Base-by-base conservation (phyloP, 2,888 invertebrate genomes). In the Hyles lineata region DNA sequence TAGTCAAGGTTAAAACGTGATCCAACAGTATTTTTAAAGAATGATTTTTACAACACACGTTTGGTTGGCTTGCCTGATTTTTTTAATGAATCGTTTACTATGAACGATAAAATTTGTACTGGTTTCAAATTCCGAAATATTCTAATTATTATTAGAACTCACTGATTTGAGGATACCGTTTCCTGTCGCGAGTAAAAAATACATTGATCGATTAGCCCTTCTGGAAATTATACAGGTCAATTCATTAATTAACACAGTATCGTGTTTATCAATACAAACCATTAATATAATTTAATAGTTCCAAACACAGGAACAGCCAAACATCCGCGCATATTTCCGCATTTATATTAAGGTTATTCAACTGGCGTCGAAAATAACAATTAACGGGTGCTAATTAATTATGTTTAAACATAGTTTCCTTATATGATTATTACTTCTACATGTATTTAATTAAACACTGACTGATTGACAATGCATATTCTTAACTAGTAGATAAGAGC, bases 301-400 rank as follows among this genome's bases (percentile, higher is more conserved):
- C 50, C 63, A 67, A 67, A 67, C 43, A 67, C 23, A 67, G 67
- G 67, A 50, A 67, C 67, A 11, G 21, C 63, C 29, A 35, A 32
- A 67, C 67, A 67, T 67, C 67, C 67, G 67, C 17, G 67, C 67
- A 67, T 43, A 67, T 67, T 67, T 67, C 67, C 67, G 67, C 67
- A 23, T 67, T 23, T 21, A 23, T 23, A 67, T 50, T 67, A 67
- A 50, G 67, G 23, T 67, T 67, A 67, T 67, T 67, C 67, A 67
- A 67, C 67, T 50, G 43, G 23, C 50, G 67, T 67, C 43, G 43
- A 67, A 67, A 62, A 62, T 62, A 35, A 19, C 35, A 62, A 67
- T 50, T 21, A 21, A 63, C 21, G n/a, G 23, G 15, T 21, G 43
- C 23, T 50, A 21, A 67, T 23, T 67, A 50, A 67, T 67, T 67